phyloP scores from a whole-genome alignment of 1,140 invertebrate species.

The Delia radicum region DNA sequence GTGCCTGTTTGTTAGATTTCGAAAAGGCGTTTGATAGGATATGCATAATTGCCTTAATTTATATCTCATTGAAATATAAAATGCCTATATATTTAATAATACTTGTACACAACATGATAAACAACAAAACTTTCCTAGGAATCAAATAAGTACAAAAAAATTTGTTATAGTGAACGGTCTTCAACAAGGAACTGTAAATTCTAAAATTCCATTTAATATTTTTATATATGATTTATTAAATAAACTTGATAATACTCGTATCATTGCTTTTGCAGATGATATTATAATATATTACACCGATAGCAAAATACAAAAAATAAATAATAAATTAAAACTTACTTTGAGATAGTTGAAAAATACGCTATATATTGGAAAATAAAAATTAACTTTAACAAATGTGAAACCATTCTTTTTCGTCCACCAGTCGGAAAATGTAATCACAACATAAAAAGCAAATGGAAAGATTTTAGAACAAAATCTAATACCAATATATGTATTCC shows the following conservation, averaged over 20 bases:
- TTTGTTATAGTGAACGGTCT: neutral
- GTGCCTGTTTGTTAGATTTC: neutral
- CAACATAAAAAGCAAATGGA: slow-evolving; percentile 51
- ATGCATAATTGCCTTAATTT: neutral
- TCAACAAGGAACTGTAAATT: slow-evolving; percentile 7
- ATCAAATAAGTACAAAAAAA: too few relatives aligned
- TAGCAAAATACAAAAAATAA: slow-evolving; percentile 2
- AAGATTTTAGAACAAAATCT: slow-evolving; percentile 47
- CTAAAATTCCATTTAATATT: slow-evolving; percentile 5
- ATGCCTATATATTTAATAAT: neutral
- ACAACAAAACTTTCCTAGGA: neutral
- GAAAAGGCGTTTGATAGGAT: neutral
- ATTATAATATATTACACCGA: neutral
- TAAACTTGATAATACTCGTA: slow-evolving; percentile 6
- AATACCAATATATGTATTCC: neutral
- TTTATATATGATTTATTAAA: neutral
- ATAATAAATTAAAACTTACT: neutral
- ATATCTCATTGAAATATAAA: neutral
- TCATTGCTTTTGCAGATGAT: slow-evolving; percentile 12
- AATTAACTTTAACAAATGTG: slow-evolving; percentile 22
- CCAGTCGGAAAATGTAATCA: slow-evolving; percentile 4
- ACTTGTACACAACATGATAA: slow-evolving; percentile 7
- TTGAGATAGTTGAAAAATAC: slow-evolving; percentile 1
- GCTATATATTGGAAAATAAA: slow-evolving; percentile 10
- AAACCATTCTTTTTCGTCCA: slow-evolving; percentile 14